Base-by-base conservation (phyloP, 2,888 invertebrate genomes). In the Cinara cedri region DNA sequence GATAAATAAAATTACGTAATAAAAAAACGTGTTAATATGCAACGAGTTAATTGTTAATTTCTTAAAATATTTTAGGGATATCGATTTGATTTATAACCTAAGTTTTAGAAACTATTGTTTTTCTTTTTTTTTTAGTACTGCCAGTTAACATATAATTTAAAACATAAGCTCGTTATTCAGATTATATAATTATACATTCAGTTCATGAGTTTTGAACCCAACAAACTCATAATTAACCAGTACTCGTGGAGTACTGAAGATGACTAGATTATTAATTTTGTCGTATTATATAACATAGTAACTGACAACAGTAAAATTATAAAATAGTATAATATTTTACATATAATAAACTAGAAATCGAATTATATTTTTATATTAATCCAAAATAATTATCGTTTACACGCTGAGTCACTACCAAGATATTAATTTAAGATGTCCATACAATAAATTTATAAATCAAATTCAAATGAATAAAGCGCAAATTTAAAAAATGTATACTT, bases 131-230 rank as follows among this genome's bases (percentile, higher is more conserved):
- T 34, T 34, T 24, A 10, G 10, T 66, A 19, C 10, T 71, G 55
- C 21, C 3, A 26, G 26, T 19, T 60, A 49, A 72, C 16, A 26
- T 72, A 46, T 49, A 60, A 24, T 62, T 62, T 72, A 46, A 54
- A 70, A 51, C 8, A 34, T 42, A 1, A 42, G 10, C 42, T 71
- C 21, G 14, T 44, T 55, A 71, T 44, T 55, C 21, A 16, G 51
- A 60, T 72, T 72, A 60, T 60, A 60, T 72, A 72, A 60, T 46
- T 72, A 72, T 72, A 57, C 8, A 72, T 60, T 60, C 44, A 60
- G 13, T 46, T 72, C 72, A 72, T 60, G 72, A 72, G 72, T 72
- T 24, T 60, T 72, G 60, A 72, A 60, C 60, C 26, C 26, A 60
- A 60, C 66, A 49, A 66, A 16, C 72, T 46, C 16, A 21, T 60